These are phyloP conservation scores for Bemisia tabaci DNA, from an alignment of 1,140 invertebrate species.

Conservation along the genomic window DNA sequence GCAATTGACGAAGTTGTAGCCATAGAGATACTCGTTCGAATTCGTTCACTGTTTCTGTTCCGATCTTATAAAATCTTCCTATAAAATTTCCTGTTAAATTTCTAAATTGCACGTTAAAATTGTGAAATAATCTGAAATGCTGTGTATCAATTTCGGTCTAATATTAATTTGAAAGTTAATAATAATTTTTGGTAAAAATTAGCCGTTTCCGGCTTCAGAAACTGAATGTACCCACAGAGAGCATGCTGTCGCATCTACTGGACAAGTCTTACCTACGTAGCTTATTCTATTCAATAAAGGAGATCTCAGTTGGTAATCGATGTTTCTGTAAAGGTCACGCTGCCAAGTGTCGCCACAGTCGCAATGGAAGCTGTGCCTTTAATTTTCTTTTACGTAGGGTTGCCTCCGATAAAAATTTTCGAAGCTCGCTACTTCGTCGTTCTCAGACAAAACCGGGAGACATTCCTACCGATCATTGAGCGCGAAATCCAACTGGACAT, in stretches of 20 bases:
- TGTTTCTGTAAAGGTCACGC: conserved; percentile 86
- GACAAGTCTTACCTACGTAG: conserved; percentile 38
- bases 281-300: conserved; percentile 79
- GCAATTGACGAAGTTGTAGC: background rate
- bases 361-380: no score
- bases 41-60: background rate
- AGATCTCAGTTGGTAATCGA: conserved; percentile 75
- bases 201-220: conserved; percentile 63
- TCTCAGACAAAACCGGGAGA: no score
- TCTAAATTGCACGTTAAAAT: background rate
- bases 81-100: background rate
- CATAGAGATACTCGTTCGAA: background rate
- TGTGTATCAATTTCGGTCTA: background rate
- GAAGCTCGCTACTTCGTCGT: no score
- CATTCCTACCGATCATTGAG: no score
- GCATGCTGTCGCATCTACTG: no score
- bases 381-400: no score
- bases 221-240: conserved; percentile 42
- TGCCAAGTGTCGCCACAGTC: conserved; percentile 36
- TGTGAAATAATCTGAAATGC: background rate
- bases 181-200: background rate
- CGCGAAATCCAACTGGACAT: no score
- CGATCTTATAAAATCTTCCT: background rate
- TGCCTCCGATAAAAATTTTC: no score
- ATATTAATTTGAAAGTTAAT: background rate